Conservation (phyloP, 2,113 vertebrate species). For the Hypanus sabinus region DNA sequence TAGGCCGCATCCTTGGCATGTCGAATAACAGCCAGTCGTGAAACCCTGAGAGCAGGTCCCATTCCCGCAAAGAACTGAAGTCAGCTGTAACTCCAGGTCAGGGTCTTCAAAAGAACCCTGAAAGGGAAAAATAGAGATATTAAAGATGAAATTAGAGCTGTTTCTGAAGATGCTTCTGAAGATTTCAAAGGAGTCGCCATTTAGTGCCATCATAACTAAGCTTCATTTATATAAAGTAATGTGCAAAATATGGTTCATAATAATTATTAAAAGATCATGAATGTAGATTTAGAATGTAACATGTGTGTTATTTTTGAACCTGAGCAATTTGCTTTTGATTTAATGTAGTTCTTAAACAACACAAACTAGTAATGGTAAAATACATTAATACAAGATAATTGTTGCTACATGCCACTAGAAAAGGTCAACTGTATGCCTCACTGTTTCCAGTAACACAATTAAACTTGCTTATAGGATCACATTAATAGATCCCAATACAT, state of each 20-base stretch:
- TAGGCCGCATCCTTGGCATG: too few relatives aligned
- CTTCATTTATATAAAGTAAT: background rate
- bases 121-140: too few relatives aligned
- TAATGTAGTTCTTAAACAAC: background rate
- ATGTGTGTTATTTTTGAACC: background rate
- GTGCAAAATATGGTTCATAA: background rate
- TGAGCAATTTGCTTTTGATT: background rate
- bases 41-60: too few relatives aligned
- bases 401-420: background rate
- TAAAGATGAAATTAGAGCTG: too few relatives aligned
- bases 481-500: background rate
- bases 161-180: too few relatives aligned
- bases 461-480: background rate
- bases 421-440: background rate
- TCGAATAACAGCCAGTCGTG: too few relatives aligned
- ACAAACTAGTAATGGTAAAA: background rate
- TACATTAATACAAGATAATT: background rate
- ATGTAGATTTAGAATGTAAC: background rate
- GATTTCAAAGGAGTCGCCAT: too few relatives aligned
- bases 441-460: background rate
- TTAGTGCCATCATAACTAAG: too few relatives aligned
- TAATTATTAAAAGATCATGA: background rate
- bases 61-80: too few relatives aligned
- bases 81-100: too few relatives aligned
- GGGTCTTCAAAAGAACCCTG: too few relatives aligned